Evolutionary conservation across 2,797 vertebrate species (phyloP).

Genomic region (Pseudopleuronectes americanus): DNA sequence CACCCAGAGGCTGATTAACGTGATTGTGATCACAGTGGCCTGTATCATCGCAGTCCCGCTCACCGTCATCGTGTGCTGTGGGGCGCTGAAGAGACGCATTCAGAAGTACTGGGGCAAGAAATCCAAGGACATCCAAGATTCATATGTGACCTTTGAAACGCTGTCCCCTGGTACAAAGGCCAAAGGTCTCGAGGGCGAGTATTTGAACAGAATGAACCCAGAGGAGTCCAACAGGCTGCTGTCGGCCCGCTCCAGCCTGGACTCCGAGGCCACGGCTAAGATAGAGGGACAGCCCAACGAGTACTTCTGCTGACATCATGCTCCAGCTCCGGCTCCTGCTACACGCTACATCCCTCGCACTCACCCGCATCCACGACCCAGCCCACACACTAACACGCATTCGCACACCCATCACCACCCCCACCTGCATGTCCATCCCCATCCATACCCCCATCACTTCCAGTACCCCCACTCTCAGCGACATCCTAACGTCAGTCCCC

Average conservation of each 20-base stretch:
- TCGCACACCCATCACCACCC: constrained; percentile 29
- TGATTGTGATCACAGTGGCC: constrained; percentile 96
- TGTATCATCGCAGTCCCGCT: constrained; percentile 93
- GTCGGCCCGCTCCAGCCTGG: constrained; percentile 92
- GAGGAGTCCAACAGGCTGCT: constrained; percentile 94
- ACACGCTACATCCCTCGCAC: constrained; percentile 67
- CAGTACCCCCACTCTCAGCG: constrained; percentile 35
- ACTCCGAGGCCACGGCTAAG: constrained; percentile 90
- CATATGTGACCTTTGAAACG: constrained; percentile 93
- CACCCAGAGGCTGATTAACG: constrained; percentile 95
- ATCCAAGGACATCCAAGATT: constrained; percentile 89
- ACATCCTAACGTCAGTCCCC: constrained; percentile 61
- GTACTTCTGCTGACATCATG: constrained; percentile 93
- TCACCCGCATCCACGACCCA: constrained; percentile 56
- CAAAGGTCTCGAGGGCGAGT: constrained; percentile 87
- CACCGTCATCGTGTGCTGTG: constrained; percentile 93
- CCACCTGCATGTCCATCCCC: constrained; percentile 35
- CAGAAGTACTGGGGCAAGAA: constrained; percentile 87
- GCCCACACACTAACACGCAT: constrained; percentile 33
- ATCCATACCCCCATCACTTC: constrained; percentile 57
- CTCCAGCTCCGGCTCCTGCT: constrained; percentile 81
- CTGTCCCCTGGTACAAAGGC: constrained; percentile 86
- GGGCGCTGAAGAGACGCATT: constrained; percentile 92
- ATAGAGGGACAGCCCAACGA: constrained; percentile 90
- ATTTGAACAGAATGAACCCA: constrained; percentile 86